Percentiles rank a stretch among this genome's conserved stretches.
Conservation (phyloP, 2,888 invertebrate species). For the Euzetes globulus region DNA sequence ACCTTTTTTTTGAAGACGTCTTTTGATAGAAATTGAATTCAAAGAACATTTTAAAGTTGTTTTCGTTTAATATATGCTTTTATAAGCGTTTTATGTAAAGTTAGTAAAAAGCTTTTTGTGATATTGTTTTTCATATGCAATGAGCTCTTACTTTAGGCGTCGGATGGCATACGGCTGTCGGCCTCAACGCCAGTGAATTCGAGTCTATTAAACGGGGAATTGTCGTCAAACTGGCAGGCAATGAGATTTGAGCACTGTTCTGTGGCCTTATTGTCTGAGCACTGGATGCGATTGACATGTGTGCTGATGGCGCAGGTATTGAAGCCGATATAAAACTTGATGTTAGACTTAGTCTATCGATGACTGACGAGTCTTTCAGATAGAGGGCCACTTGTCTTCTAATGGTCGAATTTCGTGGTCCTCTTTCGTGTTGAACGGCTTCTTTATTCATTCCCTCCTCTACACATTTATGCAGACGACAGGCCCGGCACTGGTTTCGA, state of each 20-base stretch:
- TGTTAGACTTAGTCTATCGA: conserved; percentile 34
- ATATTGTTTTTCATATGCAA: not conserved
- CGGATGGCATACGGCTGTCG: conserved; percentile 46
- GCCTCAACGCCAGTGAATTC: conserved; percentile 38
- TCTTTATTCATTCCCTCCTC: conserved; percentile 94
- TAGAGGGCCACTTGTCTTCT: conserved; percentile 81
- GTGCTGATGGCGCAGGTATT: conserved; percentile 37
- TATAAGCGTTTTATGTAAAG: not conserved
- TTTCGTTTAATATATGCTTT: too few relatives aligned
- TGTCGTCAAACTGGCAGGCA: not conserved
- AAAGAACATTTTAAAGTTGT: too few relatives aligned
- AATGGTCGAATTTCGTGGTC: conserved; percentile 88
- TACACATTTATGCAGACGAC: conserved; percentile 79
- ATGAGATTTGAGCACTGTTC: not conserved
- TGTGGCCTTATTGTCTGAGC: not conserved
- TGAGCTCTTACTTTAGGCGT: conserved; percentile 50
- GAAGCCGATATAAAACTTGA: conserved; percentile 30
- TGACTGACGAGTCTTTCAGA: conserved; percentile 55
- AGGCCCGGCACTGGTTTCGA: conserved; percentile 91
- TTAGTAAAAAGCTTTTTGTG: not conserved
- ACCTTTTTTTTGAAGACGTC: too few relatives aligned
- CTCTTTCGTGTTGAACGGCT: conserved; percentile 96
- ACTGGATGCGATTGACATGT: conserved; percentile 23
- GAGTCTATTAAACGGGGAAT: conserved; percentile 30
- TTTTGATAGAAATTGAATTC: too few relatives aligned